Evolutionary conservation across 2,888 invertebrate genomes (phyloP).

Genomic region (Maniola hyperantus): DNA sequence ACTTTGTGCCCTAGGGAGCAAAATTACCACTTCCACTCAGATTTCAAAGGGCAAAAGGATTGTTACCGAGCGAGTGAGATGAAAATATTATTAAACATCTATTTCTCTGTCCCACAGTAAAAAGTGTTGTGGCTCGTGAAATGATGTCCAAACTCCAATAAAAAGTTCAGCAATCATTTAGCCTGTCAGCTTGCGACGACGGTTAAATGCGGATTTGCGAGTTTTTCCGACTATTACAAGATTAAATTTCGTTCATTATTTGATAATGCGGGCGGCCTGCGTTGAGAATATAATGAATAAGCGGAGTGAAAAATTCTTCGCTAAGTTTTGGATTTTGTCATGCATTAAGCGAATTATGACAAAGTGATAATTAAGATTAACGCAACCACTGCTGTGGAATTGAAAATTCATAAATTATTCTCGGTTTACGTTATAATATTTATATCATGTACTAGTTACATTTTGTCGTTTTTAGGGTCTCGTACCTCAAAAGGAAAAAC

Average conservation of each 20-base stretch:
- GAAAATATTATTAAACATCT: constrained; percentile 6
- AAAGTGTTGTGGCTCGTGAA: constrained; percentile 36
- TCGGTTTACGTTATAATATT: no score
- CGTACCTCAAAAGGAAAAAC: no score
- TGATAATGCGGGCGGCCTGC: constrained; percentile 27
- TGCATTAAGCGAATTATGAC: not conserved
- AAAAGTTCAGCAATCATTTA: constrained; percentile 41
- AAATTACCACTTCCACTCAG: no score
- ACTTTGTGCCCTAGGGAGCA: no score
- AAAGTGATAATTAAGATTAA: not conserved
- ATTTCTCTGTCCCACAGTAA: constrained; percentile 19
- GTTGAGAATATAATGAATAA: constrained; percentile 25
- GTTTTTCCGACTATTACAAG: constrained; percentile 35
- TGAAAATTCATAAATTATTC: not conserved
- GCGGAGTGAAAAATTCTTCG: constrained; percentile 15
- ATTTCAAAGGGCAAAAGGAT: no score
- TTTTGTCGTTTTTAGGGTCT: no score
- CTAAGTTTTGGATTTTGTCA: constrained; percentile 10
- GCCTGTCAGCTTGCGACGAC: constrained; percentile 39
- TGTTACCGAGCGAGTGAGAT: no score
- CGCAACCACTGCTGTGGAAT: not conserved
- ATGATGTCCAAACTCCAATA: constrained; percentile 40
- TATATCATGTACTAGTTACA: no score
- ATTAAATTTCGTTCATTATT: constrained; percentile 36
- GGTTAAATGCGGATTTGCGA: constrained; percentile 37